These are phyloP conservation scores for Ericerus pela DNA, from an alignment of 1,140 invertebrate genomes.

Conservation along the genomic window DNA sequence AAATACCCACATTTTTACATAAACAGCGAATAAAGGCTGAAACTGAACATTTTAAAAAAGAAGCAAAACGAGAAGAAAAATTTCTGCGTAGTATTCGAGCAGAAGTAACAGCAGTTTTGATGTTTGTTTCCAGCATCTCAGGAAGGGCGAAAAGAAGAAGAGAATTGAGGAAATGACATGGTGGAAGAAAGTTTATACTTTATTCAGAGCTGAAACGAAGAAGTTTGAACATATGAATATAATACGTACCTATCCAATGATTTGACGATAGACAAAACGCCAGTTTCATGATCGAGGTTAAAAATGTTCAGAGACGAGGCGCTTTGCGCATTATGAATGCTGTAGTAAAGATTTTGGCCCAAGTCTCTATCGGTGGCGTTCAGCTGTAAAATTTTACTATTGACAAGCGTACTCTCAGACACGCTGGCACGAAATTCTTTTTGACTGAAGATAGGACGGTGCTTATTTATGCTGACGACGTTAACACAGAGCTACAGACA, in stretches of 20 bases:
- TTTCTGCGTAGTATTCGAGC: too few relatives aligned
- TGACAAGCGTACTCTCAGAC: slow-evolving; percentile 49
- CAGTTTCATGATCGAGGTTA: slow-evolving; percentile 60
- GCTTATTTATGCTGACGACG: slow-evolving; percentile 71
- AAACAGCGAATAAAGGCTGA: too few relatives aligned
- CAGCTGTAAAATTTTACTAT: slow-evolving; percentile 46
- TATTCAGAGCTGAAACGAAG: background rate
- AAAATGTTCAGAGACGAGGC: slow-evolving; percentile 59
- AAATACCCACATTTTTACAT: too few relatives aligned
- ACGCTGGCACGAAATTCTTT: slow-evolving; percentile 54
- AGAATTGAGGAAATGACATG: background rate
- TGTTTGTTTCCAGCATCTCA: background rate
- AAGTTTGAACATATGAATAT: too few relatives aligned
- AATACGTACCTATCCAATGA: slow-evolving; percentile 47
- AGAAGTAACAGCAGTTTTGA: too few relatives aligned
- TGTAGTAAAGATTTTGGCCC: slow-evolving; percentile 56
- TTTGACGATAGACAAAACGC: slow-evolving; percentile 50
- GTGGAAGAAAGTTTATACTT: background rate
- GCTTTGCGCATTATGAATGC: slow-evolving; percentile 56
- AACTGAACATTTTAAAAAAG: too few relatives aligned
- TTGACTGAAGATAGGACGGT: slow-evolving; percentile 57
- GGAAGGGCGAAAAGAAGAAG: background rate
- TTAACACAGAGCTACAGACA: slow-evolving; percentile 43
- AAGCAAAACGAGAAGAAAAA: too few relatives aligned
- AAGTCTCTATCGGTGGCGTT: slow-evolving; percentile 54